These are phyloP conservation scores for Holacanthus passer DNA, from an alignment of 2,113 vertebrate species.

Conservation along the genomic window DNA sequence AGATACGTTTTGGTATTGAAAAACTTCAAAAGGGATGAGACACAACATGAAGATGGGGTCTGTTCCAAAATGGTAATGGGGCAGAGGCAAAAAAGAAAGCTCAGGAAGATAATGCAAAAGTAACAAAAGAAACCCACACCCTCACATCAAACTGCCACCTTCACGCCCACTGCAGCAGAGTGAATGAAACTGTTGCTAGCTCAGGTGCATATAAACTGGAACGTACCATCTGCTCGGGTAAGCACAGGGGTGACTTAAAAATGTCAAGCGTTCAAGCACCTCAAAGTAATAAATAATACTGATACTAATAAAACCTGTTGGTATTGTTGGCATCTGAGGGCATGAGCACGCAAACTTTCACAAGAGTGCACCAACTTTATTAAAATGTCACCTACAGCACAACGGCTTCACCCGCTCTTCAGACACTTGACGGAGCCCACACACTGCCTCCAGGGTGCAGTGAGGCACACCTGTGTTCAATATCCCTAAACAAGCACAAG, in stretches of 20 bases:
- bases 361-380: background rate
- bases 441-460: constrained; percentile 1
- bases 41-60: background rate
- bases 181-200: background rate
- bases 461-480: constrained; percentile 8
- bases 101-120: background rate
- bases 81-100: background rate
- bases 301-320: background rate
- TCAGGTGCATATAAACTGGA: background rate
- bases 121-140: background rate
- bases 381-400: background rate
- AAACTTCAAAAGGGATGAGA: background rate
- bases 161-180: background rate
- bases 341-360: background rate
- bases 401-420: background rate
- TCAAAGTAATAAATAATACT: background rate
- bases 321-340: background rate
- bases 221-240: constrained; percentile 25
- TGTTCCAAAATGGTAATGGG: background rate
- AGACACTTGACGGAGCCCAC: background rate
- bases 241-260: constrained; percentile 5
- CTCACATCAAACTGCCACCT: background rate
- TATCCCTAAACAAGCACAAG: background rate
- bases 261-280: background rate
- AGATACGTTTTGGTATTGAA: background rate